phyloP scores from a whole-genome alignment of 2,888 invertebrate genomes.

The Dryadula phaetusa region DNA sequence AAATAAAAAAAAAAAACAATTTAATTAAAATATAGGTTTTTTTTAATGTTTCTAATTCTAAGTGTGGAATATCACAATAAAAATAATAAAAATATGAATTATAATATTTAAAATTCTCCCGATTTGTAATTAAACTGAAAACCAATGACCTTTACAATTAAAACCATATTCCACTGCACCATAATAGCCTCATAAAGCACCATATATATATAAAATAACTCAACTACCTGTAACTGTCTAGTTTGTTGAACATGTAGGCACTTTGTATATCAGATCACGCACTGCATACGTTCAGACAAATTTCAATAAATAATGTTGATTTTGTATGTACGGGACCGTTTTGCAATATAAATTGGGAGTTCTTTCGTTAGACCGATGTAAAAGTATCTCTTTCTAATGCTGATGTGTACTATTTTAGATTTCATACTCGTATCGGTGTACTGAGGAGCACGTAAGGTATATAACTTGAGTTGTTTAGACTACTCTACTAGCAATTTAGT shows the following conservation, averaged over 20 bases:
- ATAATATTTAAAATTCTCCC: too few relatives aligned
- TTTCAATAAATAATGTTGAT: conserved; percentile 34
- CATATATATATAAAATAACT: neutral
- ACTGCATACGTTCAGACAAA: conserved; percentile 33
- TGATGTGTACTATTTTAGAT: conserved; percentile 22
- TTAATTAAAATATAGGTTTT: too few relatives aligned
- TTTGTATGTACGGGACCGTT: conserved; percentile 28
- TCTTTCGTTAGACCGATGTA: conserved; percentile 27
- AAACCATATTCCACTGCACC: too few relatives aligned
- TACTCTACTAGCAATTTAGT: conserved; percentile 1
- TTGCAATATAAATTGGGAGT: conserved; percentile 34
- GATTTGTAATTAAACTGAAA: too few relatives aligned
- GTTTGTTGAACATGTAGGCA: neutral
- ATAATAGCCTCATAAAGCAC: too few relatives aligned
- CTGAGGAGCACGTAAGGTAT: neutral
- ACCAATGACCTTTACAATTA: too few relatives aligned
- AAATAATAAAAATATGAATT: too few relatives aligned
- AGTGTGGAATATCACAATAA: too few relatives aligned
- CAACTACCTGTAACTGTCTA: neutral
- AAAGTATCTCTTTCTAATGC: conserved; percentile 28
- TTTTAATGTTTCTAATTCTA: too few relatives aligned
- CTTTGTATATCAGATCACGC: conserved; percentile 33
- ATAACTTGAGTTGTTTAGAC: conserved; percentile 7
- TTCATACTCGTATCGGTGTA: conserved; percentile 2
- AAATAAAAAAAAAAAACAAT: too few relatives aligned